Base-by-base conservation (phyloP, 2,113 vertebrate species). In the Cyprinodon variegatus region DNA sequence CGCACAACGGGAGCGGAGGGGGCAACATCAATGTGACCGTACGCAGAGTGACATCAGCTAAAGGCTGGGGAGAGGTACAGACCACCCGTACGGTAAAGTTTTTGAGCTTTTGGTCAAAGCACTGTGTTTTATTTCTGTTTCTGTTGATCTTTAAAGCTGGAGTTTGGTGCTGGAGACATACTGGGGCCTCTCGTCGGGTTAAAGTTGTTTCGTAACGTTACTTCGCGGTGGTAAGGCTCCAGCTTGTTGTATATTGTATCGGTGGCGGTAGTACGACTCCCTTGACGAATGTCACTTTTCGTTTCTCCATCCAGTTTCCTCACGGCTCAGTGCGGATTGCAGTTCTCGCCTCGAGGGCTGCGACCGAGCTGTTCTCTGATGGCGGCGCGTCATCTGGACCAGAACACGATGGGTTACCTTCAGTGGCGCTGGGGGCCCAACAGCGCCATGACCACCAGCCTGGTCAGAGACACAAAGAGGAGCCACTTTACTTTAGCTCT, bases 341-440 rank as follows among this genome's bases (percentile, higher is more conserved):
- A 98, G 95, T 97, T 98, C 74, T 98, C 97, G 0, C 96, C 98
- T 45, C 96, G 96, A 0, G 97, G 97, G 0, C 50, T 96, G 72
- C 94, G 96, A 9, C 97, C 97, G 0, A 97, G 94, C 79, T 96
- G 97, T n/a, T 97, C 96, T 66, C 94, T 96, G 0, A 96, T 98
- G 83, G 90, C 97, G 4, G 97, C 98, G 0, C 96, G 97, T 4
- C 96, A 98, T 90, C 93, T 99, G 29, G 97, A 98, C 92, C 96
- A 96, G 94, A 97, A 99, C 94, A 99, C 98, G 0, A 96, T 98
- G 95, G 98, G 98, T 3, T 99, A 98, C 81, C 67, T 99, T 57
- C 97, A 99, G 92, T 99, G 97, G 97, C 95, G 98, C 0, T 98
- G 98, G 96, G 97, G 98, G 3, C 93, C 94, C 83, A 96, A 96